A percentile compares a stretch with the other conserved stretches of the same genome.
These are phyloP conservation scores for Euphydryas editha DNA, from an alignment of 2,888 invertebrate species.

Conservation along the genomic window DNA sequence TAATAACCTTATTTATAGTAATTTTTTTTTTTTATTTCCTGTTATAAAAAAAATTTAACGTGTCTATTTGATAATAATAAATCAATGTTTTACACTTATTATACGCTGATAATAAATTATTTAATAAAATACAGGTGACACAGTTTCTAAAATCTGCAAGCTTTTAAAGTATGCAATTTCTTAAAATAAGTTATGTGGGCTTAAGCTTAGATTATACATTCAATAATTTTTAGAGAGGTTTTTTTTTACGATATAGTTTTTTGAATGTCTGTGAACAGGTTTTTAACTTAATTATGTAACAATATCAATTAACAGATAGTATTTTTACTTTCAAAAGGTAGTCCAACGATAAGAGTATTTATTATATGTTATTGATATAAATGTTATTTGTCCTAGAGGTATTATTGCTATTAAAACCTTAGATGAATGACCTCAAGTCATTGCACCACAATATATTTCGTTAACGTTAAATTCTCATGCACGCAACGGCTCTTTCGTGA, in stretches of 20 bases:
- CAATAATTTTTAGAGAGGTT: background rate
- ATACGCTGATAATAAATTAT: background rate
- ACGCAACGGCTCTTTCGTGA: background rate
- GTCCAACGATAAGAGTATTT: too few relatives aligned
- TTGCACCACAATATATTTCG: slow-evolving; percentile 1
- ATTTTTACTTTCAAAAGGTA: too few relatives aligned
- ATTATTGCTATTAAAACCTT: background rate
- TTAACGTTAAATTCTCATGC: background rate
- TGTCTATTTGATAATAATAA: background rate
- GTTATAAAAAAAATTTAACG: background rate
- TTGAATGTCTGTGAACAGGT: too few relatives aligned
- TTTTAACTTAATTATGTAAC: too few relatives aligned
- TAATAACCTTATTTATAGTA: too few relatives aligned
- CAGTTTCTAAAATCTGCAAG: background rate
- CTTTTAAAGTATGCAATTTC: background rate
- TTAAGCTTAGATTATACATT: background rate
- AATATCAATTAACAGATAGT: too few relatives aligned
- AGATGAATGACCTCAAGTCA: background rate
- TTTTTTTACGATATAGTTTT: too few relatives aligned
- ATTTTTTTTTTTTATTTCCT: too few relatives aligned
- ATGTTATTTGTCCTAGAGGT: too few relatives aligned
- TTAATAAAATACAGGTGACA: background rate
- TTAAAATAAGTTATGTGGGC: background rate
- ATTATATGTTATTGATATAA: too few relatives aligned
- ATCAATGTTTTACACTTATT: background rate